Conservation (phyloP, 2,797 vertebrate species). For the Epinephelus malabaricus region DNA sequence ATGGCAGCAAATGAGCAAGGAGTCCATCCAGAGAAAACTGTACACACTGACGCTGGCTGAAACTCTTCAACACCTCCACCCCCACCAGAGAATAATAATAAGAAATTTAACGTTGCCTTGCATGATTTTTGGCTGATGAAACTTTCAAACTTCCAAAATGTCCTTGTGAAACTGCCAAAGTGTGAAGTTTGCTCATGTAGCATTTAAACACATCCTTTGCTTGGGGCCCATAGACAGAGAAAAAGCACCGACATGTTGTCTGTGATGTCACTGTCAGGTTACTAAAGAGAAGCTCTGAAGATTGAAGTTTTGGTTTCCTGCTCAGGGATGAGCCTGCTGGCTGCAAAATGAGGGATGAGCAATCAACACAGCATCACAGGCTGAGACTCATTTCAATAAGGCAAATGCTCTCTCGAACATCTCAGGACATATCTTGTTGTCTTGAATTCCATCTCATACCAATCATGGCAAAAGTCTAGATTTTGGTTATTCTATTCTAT, state of each 20-base stretch:
- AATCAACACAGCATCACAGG: neutral
- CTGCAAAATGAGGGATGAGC: neutral
- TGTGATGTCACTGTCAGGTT: constrained; percentile 4
- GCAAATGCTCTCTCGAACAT: neutral
- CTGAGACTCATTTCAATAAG: neutral
- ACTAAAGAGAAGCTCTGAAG: constrained; percentile 13
- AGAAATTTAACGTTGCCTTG: constrained; percentile 5
- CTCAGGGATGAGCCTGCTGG: neutral
- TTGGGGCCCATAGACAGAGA: neutral
- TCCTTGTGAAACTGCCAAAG: constrained; percentile 3
- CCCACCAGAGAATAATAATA: constrained; percentile 34
- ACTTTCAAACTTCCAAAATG: constrained; percentile 33
- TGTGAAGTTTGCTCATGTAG: constrained; percentile 31
- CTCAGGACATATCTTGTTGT: neutral
- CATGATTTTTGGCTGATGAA: constrained; percentile 29
- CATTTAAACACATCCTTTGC: neutral
- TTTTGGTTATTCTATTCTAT: no score
- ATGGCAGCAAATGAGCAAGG: constrained; percentile 29
- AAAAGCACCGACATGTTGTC: neutral
- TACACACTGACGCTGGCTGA: constrained; percentile 30
- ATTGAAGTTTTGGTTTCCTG: constrained; percentile 2
- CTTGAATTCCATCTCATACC: neutral
- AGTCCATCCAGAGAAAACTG: constrained; percentile 27
- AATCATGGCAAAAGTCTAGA: neutral
- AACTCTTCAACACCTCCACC: constrained; percentile 58